These are phyloP conservation scores for Sigmodon hispidus DNA, from an alignment of 2,113 vertebrate species.

Conservation along the genomic window DNA sequence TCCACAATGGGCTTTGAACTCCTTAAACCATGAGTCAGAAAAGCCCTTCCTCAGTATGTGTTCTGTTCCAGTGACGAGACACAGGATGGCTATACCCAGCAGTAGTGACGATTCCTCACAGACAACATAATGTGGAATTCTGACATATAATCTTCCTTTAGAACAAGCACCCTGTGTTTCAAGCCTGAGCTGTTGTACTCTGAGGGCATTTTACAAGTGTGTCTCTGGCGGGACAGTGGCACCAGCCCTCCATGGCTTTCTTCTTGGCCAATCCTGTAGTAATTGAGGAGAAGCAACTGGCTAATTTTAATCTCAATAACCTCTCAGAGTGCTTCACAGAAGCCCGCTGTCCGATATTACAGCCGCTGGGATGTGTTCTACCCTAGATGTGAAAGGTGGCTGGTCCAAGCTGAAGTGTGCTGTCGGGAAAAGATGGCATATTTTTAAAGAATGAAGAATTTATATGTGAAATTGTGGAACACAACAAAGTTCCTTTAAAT, in stretches of 20 bases:
- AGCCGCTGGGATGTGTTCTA: background rate
- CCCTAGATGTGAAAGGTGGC: background rate
- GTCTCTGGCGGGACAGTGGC: background rate
- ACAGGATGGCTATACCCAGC: background rate
- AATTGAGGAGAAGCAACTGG: background rate
- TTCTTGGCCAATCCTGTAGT: background rate
- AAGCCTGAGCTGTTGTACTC: background rate
- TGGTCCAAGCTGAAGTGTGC: background rate
- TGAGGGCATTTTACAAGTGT: background rate
- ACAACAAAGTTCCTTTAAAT: background rate
- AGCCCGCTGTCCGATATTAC: fast-evolving
- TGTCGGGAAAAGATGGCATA: background rate
- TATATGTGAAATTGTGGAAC: background rate
- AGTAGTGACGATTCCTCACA: background rate
- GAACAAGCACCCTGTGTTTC: background rate
- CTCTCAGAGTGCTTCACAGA: too few relatives aligned
- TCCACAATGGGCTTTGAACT: background rate
- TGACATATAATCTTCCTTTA: background rate
- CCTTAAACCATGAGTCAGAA: background rate
- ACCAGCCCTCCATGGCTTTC: background rate
- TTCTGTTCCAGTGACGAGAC: background rate
- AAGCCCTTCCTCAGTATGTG: background rate
- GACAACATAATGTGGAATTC: background rate
- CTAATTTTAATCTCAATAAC: background rate
- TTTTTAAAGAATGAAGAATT: background rate